Evolutionary conservation across 2,888 invertebrate species (phyloP).

Genomic region (Aporophyla lueneburgensis): DNA sequence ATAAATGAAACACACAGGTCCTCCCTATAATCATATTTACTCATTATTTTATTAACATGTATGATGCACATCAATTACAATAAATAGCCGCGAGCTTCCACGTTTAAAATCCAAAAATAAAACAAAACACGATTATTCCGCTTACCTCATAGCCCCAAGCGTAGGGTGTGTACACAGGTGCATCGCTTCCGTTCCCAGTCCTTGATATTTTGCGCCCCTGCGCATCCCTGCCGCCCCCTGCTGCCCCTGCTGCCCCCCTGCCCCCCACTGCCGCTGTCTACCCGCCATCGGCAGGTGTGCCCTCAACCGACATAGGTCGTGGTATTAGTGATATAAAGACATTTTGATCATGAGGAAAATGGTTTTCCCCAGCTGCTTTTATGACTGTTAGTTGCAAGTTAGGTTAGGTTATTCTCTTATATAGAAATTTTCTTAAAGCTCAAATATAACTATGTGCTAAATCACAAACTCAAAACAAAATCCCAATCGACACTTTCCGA

Average conservation of each 20-base stretch:
- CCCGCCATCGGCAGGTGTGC: conserved; percentile 40
- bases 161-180: conserved; percentile 66
- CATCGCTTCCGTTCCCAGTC: conserved; percentile 64
- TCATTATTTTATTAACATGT: background rate
- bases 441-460: too few relatives aligned
- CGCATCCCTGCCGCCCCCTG: conserved; percentile 20
- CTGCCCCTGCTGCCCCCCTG: too few relatives aligned
- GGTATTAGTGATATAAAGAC: conserved; percentile 29
- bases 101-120: background rate
- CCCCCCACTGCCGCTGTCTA: background rate
- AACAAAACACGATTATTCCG: conserved; percentile 27
- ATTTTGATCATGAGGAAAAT: conserved; percentile 28
- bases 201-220: conserved; percentile 73
- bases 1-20: too few relatives aligned
- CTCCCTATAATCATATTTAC: background rate
- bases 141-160: conserved; percentile 53
- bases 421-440: too few relatives aligned
- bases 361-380: conserved; percentile 38
- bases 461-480: background rate
- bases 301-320: conserved; percentile 19
- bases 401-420: too few relatives aligned
- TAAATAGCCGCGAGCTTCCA: background rate
- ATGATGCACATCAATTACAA: background rate
- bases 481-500: background rate
- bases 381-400: conserved; percentile 2